phyloP scores from a whole-genome alignment of 2,113 vertebrate genomes.

The Rhineura floridana region DNA sequence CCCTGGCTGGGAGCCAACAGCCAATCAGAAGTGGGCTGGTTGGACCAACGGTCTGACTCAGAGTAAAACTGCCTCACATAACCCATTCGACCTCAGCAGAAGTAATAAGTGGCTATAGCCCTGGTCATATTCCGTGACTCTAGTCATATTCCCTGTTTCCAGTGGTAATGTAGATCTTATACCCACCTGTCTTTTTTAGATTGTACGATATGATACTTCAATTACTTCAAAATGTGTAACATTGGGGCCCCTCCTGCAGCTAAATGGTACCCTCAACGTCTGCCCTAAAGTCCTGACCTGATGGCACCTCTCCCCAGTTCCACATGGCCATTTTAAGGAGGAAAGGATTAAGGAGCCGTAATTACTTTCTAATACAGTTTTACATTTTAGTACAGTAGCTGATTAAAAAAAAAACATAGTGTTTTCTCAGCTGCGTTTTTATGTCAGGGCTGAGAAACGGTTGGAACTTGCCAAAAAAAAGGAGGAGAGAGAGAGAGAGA shows the following conservation, averaged over 20 bases:
- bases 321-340: conserved; percentile 47
- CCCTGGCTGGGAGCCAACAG: not conserved
- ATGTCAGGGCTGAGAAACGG: conserved; percentile 40
- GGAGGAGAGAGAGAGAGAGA: not conserved
- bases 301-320: too few relatives aligned
- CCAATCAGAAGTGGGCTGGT: not conserved
- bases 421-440: conserved; percentile 65
- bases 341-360: conserved; percentile 30
- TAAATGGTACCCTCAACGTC: too few relatives aligned
- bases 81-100: not conserved
- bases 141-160: not conserved
- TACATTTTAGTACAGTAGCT: conserved; percentile 50
- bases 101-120: not conserved
- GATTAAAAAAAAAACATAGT: conserved; percentile 46
- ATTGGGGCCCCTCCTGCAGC: too few relatives aligned
- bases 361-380: conserved; percentile 57
- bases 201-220: too few relatives aligned
- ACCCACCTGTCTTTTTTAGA: too few relatives aligned
- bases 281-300: not conserved
- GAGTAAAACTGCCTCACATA: not conserved
- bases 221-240: too few relatives aligned
- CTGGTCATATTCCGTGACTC: not conserved
- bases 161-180: too few relatives aligned
- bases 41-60: not conserved
- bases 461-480: conserved; percentile 46